These are phyloP conservation scores for Heteronetta atricapilla DNA, from an alignment of 2,113 vertebrate genomes.

Conservation along the genomic window DNA sequence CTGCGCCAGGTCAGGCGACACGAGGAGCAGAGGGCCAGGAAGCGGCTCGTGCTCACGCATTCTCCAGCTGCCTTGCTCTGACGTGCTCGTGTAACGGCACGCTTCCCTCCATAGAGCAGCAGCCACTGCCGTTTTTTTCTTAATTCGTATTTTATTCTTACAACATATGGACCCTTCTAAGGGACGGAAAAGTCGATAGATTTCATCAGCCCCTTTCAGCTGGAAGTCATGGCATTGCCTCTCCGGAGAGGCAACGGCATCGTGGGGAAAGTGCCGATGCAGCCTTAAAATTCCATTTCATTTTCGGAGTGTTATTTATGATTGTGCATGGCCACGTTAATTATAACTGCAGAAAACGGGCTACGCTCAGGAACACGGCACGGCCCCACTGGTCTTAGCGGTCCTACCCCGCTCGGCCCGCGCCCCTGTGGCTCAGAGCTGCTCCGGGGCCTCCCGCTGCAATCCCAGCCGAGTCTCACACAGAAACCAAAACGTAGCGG, in stretches of 20 bases:
- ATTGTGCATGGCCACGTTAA: neutral
- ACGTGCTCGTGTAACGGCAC: neutral
- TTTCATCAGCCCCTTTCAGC: neutral
- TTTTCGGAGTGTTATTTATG: constrained; percentile 31
- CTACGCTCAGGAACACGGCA: neutral
- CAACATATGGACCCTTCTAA: neutral
- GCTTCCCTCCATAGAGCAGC: neutral
- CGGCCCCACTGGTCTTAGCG: neutral
- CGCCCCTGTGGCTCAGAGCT: rapidly evolving
- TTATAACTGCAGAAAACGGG: neutral
- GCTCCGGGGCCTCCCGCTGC: rapidly evolving
- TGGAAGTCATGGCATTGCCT: neutral
- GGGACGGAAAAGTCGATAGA: neutral
- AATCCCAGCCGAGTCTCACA: rapidly evolving
- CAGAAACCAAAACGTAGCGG: neutral
- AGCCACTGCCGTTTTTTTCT: neutral
- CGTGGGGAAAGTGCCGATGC: rapidly evolving
- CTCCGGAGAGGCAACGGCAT: neutral
- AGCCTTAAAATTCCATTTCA: neutral
- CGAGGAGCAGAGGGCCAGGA: rapidly evolving
- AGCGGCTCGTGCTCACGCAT: neutral
- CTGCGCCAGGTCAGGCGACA: neutral
- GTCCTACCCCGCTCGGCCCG: neutral
- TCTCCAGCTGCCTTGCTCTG: neutral
- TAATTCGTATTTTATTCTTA: neutral